Conservation (phyloP, 2,888 invertebrate species). For the Carcina quercana region DNA sequence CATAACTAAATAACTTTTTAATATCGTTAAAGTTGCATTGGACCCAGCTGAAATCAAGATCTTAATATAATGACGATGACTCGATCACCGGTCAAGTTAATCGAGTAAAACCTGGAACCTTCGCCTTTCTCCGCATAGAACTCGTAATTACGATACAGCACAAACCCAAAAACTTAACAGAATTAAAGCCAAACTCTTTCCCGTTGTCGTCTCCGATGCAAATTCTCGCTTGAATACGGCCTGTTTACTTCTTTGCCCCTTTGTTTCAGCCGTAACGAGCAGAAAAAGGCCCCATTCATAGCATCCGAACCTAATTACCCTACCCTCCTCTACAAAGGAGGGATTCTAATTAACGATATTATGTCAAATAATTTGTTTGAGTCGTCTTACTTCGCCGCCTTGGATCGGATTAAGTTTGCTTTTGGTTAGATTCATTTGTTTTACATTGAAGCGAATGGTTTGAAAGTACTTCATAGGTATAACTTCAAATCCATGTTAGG, state of each 20-base stretch:
- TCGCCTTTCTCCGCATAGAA: too few relatives aligned
- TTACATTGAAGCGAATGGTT: too few relatives aligned
- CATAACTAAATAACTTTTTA: too few relatives aligned
- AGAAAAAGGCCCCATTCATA: conserved; percentile 72
- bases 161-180: conserved; percentile 27
- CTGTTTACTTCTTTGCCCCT: conserved; percentile 68
- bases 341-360: conserved; percentile 74
- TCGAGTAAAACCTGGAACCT: too few relatives aligned
- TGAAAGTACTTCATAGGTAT: too few relatives aligned
- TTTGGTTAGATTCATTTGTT: conserved; percentile 48
- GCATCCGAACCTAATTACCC: conserved; percentile 71
- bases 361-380: conserved; percentile 74
- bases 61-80: too few relatives aligned
- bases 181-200: conserved; percentile 45
- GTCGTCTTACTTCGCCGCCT: conserved; percentile 58
- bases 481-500: too few relatives aligned
- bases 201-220: conserved; percentile 56
- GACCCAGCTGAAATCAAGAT: too few relatives aligned
- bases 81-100: too few relatives aligned
- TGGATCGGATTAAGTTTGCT: conserved; percentile 66
- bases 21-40: too few relatives aligned
- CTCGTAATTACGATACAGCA: conserved; percentile 2
- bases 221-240: conserved; percentile 59
- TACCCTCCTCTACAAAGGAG: conserved; percentile 60
- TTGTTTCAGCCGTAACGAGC: conserved; percentile 71